Evolutionary conservation across 2,113 vertebrate species (phyloP).

Genomic region (Varanus salvator): DNA sequence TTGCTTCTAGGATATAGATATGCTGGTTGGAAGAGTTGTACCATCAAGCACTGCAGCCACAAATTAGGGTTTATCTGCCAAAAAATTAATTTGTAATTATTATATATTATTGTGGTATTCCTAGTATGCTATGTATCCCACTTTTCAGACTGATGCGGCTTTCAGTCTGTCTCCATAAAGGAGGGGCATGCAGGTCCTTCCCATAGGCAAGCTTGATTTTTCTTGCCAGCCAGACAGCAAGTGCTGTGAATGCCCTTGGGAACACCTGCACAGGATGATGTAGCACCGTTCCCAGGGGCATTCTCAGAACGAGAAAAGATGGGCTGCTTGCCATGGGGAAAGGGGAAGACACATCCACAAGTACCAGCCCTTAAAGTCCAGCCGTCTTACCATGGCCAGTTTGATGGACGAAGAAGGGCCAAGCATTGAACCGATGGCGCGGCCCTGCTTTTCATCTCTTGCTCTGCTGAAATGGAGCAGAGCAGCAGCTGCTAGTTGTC

Average conservation of each 20-base stretch:
- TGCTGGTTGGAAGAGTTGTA: too few relatives aligned
- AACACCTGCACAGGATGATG: neutral
- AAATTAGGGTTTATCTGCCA: too few relatives aligned
- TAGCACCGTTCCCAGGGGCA: neutral
- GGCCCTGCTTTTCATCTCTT: neutral
- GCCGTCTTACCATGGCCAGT: neutral
- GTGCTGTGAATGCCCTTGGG: neutral
- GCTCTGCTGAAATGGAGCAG: too few relatives aligned
- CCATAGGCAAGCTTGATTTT: neutral
- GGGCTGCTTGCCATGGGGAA: neutral
- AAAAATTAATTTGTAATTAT: too few relatives aligned
- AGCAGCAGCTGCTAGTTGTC: neutral
- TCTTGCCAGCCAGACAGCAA: neutral
- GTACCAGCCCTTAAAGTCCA: neutral
- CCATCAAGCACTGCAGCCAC: too few relatives aligned
- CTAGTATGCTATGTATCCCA: neutral
- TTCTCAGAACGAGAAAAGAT: neutral
- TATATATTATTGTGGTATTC: neutral
- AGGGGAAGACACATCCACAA: neutral
- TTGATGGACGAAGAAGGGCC: neutral
- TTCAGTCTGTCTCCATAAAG: neutral
- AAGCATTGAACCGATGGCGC: too few relatives aligned
- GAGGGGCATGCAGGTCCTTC: neutral
- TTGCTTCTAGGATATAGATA: too few relatives aligned
- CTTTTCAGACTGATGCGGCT: neutral